phyloP scores from a whole-genome alignment of 2,888 invertebrate genomes.

The Drosophila heteroneura region DNA sequence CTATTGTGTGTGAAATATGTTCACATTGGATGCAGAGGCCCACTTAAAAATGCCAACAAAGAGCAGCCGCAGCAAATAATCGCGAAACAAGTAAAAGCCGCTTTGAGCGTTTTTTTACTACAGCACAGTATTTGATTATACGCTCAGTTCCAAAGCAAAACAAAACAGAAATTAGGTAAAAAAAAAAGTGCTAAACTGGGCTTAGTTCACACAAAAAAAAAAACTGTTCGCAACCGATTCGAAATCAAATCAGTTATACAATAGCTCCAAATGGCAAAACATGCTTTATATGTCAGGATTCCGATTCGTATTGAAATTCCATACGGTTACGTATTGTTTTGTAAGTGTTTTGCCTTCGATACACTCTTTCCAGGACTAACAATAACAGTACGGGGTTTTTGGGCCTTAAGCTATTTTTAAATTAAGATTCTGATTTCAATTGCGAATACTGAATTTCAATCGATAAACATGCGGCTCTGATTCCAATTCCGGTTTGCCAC shows the following conservation, averaged over 20 bases:
- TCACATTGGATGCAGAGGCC: slow-evolving; percentile 19
- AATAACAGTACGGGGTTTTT: not conserved
- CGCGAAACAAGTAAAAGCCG: slow-evolving; percentile 20
- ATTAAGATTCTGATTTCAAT: not conserved
- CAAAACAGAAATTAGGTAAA: not conserved
- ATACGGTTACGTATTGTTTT: not conserved
- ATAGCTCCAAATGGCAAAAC: not conserved
- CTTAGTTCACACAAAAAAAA: not conserved
- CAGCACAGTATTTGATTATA: slow-evolving; percentile 16
- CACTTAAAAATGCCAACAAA: slow-evolving; percentile 25
- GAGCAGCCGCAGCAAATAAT: slow-evolving; percentile 15
- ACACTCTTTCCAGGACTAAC: not conserved
- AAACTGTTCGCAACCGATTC: not conserved
- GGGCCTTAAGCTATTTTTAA: not conserved
- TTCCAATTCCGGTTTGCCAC: not conserved
- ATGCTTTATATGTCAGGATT: not conserved
- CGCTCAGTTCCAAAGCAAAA: slow-evolving; percentile 7
- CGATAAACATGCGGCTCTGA: not conserved
- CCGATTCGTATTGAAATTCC: not conserved
- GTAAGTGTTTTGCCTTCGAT: not conserved
- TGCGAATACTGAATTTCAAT: not conserved
- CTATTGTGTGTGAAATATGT: slow-evolving; percentile 42
- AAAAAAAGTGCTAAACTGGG: not conserved
- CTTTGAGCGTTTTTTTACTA: slow-evolving; percentile 1
- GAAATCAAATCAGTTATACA: not conserved